Evolutionary conservation across 2,888 invertebrate species (phyloP), one percentile per base, ranked within the genome.

Genomic region (Cyclophora punctaria): DNA sequence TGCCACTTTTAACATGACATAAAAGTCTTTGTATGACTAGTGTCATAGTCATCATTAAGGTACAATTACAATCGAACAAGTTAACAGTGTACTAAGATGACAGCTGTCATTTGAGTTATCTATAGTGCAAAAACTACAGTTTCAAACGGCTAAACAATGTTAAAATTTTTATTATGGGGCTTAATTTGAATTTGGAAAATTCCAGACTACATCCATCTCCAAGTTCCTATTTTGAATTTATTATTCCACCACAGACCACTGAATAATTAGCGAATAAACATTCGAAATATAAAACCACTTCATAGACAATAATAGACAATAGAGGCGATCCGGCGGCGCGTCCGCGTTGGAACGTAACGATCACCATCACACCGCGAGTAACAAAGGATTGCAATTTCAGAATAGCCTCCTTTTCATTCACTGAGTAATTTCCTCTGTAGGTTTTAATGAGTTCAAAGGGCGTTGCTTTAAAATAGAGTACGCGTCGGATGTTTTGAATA

Each of bases 371-470:
- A n/a, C 50, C 48, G 33, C 52, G 41, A 37, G 43, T 47, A 67
- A 75, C 77, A 78, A 78, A 69, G 63, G 64, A 56, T 56, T 69
- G 64, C 69, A 67, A 71, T 74, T 71, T 71, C 56, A 63, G 64
- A 66, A 70, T 62, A 53, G 64, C 57, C 63, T 20, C 20, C 64
- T 58, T 69, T 62, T 64, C 58, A 62, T 63, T 52, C 48, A 57
- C 59, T 60, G 51, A 65, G 59, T 60, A 60, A 64, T 56, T 69
- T 65, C 60, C 50, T 50, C 56, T 58, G 55, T 59, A 56, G 57
- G 60, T 60, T 64, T 66, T 66, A 70, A 69, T 64, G 67, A 66
- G 44, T 44, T 44, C 5, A 44, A 44, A 34, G 34, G 34, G 37
- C 37, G 33, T 33, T 34, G 5, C 34, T 44, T 44, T 44, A 33